Evolutionary conservation across 2,888 invertebrate genomes (phyloP), one percentile per base, ranked within the genome.

Genomic region (Calameuta filiformis): DNA sequence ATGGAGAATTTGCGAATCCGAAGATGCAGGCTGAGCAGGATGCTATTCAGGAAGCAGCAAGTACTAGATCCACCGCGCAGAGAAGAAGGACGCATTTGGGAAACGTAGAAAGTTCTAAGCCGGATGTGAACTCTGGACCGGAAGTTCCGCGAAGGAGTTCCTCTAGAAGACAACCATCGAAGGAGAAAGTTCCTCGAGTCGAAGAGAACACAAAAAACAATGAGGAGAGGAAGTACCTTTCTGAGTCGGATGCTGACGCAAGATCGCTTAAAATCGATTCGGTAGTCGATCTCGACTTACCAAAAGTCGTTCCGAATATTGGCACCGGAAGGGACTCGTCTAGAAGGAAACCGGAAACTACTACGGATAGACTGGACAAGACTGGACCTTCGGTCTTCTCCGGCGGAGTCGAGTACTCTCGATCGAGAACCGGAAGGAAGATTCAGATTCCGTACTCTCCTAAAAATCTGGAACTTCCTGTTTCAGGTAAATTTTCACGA

Each of bases 341-440:
- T 1, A n/a, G 15, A 75, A 11, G 9, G 75, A 15, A 40, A 75
- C 34, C 12, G 37, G 35, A 30, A 35, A 23, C 33, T 40, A 75
- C 68, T 68, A 34, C 74, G 11, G 35, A 74, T 68, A 79, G 77
- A 71, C 78, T 81, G 30, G 83, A 85, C 15, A 79, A 77, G 2
- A 81, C 80, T 30, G 83, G 81, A 11, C 81, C 84, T 1, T 82
- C 84, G 6, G 79, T 81, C 30, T 83, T 83, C 76, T 80, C 83
- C 15, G 80, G 77, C 15, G 80, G 79, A 11, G 78, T 80, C 11
- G 81, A 82, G 37, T 80, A 76, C 0, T 80, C 86, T 56, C 85
- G 86, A 68, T 88, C 87, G 1, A 85, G 89, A 79, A 88, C 87
- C 0, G 90, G 89, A 12, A 82, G 90, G 69, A 90, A 90, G 79